Evolutionary conservation across 2,113 vertebrate species (phyloP), one percentile per base, ranked within the genome.

Genomic region (Arenaria interpres): DNA sequence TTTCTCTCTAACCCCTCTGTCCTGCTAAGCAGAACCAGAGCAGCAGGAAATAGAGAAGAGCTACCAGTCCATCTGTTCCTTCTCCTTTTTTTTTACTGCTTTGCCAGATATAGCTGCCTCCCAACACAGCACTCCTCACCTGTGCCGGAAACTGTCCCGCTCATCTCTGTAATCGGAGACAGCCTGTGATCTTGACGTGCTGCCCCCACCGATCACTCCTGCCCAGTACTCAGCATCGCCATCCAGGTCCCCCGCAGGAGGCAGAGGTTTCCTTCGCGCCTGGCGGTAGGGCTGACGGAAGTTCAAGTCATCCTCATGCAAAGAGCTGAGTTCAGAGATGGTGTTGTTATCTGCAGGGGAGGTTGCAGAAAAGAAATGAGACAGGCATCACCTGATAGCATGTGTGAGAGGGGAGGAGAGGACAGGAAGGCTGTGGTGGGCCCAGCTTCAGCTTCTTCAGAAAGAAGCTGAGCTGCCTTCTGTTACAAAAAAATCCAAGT

Each of bases 241-340:
- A 18, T 98, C 98, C 41, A 98, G 51, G 94, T 99, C 99, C 35
- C 94, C 96, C 1, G 99, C 98, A 69, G 99, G 95, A 2, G 99
- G 98, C 53, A 99, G 98, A 7, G 98, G 98, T 90, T 99, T 99
- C 97, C 98, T 99, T 81, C 99, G 98, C 62, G 98, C 97, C 81
- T 98, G 99, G 50, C 99, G 98, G 96, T 99, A 99, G 62, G 99
- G 98, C 87, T 99, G 99, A 75, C 98, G 98, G 97, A 99, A 99
- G 63, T 98, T 98, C 68, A 97, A 32, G 57, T 98, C 98, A 1
- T 98, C 99, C 2, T 99, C 99, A 2, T 99, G 99, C 91, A 99
- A 98, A 8, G 99, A 99, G 97, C 99, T 99, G 90, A 99, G 98
- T 96, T 99, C 99, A 6, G 99, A 99, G 51, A 99, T 90, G 23